Conservation (phyloP, 2,888 invertebrate species). For the Automeris io region DNA sequence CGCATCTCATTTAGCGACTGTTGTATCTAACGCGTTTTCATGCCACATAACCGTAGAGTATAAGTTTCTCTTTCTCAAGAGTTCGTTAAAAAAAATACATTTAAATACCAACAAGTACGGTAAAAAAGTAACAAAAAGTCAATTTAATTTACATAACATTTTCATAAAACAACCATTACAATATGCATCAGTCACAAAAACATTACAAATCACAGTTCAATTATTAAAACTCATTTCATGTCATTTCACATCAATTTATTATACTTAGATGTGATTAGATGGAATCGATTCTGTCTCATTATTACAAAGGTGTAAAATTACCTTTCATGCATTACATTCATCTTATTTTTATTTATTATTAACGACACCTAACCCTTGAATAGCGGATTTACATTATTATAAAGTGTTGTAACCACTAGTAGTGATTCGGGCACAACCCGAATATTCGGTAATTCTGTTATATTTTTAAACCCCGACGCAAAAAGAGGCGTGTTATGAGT, state of each 20-base stretch:
- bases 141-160: conserved; percentile 12
- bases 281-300: conserved; percentile 45
- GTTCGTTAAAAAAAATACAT: too few relatives aligned
- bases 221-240: conserved; percentile 33
- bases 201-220: conserved; percentile 6
- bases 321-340: conserved; percentile 32
- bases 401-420: background rate
- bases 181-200: conserved; percentile 14
- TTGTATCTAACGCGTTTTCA: too few relatives aligned
- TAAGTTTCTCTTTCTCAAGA: too few relatives aligned
- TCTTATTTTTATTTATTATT: conserved; percentile 49
- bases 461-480: too few relatives aligned
- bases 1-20: too few relatives aligned
- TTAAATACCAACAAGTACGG: too few relatives aligned
- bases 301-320: conserved; percentile 45
- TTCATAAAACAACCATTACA: conserved; percentile 30
- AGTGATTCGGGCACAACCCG: background rate
- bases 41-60: too few relatives aligned
- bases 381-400: conserved; percentile 37
- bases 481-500: too few relatives aligned
- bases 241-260: conserved; percentile 36
- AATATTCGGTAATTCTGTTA: background rate
- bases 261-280: conserved; percentile 37
- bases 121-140: too few relatives aligned
- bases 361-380: conserved; percentile 60